Conservation (phyloP, 2,888 invertebrate species). For the Kryphioiulus occultus region DNA sequence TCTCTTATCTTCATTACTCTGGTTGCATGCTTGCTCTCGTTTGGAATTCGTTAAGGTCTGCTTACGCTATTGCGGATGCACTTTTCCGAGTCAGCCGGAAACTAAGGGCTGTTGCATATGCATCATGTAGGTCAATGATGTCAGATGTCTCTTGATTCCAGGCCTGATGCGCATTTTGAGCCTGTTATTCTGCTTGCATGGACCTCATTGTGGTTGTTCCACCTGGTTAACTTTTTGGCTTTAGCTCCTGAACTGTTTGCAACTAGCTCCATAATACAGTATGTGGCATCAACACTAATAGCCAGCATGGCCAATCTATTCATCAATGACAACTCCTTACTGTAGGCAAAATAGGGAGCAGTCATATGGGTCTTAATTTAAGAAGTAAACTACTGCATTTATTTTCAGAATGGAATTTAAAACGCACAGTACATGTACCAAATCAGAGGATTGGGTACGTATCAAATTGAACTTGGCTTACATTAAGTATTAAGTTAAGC, state of each 20-base stretch:
- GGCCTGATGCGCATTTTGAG: not conserved
- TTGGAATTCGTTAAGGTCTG: not conserved
- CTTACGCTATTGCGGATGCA: not conserved
- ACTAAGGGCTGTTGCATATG: not conserved
- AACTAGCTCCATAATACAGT: not conserved
- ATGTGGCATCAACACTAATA: too few relatives aligned
- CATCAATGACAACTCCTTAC: too few relatives aligned
- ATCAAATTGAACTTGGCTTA: too few relatives aligned
- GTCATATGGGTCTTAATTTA: too few relatives aligned
- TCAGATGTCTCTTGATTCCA: not conserved
- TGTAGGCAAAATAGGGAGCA: too few relatives aligned
- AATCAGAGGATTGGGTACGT: too few relatives aligned
- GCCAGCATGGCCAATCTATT: too few relatives aligned
- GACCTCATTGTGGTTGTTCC: not conserved
- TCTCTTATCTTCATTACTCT: not conserved
- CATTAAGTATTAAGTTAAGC: too few relatives aligned
- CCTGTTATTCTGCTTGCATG: not conserved
- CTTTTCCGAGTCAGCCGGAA: not conserved
- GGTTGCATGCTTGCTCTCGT: not conserved
- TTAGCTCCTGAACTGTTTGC: not conserved
- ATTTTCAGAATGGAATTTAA: too few relatives aligned
- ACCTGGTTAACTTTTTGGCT: conserved; percentile 1
- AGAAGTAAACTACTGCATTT: too few relatives aligned
- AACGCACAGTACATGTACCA: too few relatives aligned
- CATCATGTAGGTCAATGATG: not conserved